These are phyloP conservation scores for Babyrousa celebensis DNA, from an alignment of 2,797 vertebrate species.

Conservation along the genomic window DNA sequence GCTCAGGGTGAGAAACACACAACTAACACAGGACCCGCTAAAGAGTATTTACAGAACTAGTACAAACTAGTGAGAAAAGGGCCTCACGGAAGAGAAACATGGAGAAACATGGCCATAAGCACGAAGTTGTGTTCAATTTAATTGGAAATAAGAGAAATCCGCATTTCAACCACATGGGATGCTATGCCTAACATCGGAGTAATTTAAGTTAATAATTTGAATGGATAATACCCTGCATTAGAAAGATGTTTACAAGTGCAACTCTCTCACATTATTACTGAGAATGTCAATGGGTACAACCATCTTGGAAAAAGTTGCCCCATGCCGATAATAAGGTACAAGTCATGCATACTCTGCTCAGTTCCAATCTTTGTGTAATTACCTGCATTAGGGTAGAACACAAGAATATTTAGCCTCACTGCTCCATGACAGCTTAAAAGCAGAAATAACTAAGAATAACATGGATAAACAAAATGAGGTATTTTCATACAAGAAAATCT, in stretches of 20 bases:
- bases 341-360: not conserved
- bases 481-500: not conserved
- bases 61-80: not conserved
- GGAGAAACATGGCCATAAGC: no score
- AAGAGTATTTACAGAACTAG: not conserved
- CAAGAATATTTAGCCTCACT: not conserved
- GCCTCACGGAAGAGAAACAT: not conserved
- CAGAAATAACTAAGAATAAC: not conserved
- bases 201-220: constrained; percentile 6
- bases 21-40: not conserved
- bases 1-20: not conserved
- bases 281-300: not conserved
- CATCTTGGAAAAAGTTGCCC: not conserved
- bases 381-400: not conserved
- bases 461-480: not conserved
- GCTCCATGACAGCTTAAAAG: not conserved
- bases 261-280: not conserved
- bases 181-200: not conserved
- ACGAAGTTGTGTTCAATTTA: not conserved
- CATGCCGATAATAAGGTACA: not conserved
- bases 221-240: not conserved
- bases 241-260: not conserved
- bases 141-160: not conserved
- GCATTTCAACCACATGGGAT: not conserved
- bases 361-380: not conserved